These are phyloP conservation scores for Zootermopsis nevadensis DNA, from an alignment of 2,888 invertebrate species.

Conservation along the genomic window DNA sequence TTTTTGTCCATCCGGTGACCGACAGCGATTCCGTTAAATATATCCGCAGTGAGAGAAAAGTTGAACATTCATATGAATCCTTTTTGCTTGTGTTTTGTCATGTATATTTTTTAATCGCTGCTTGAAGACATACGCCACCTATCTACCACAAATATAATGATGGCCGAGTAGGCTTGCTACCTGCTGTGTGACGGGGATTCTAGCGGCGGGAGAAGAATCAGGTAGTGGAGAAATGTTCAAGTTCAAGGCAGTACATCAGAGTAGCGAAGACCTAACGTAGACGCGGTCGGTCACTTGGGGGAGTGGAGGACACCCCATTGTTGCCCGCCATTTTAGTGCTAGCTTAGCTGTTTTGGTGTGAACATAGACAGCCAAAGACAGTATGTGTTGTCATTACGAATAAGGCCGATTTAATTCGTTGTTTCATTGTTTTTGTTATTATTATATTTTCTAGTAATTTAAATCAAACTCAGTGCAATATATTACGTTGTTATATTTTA, in stretches of 20 bases:
- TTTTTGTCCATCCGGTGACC: background rate
- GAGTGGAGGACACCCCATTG: conserved; percentile 21
- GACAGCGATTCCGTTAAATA: background rate
- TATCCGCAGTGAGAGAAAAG: background rate
- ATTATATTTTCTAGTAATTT: too few relatives aligned
- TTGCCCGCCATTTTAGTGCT: conserved; percentile 14
- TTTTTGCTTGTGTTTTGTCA: background rate
- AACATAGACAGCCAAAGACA: conserved; percentile 13
- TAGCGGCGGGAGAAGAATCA: conserved; percentile 6
- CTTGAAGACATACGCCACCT: background rate
- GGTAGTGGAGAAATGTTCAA: background rate
- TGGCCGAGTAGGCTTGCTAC: conserved; percentile 9
- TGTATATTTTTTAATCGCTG: background rate
- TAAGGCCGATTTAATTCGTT: background rate
- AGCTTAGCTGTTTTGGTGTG: background rate
- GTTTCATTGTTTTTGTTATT: background rate
- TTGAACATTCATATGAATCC: background rate
- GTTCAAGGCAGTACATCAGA: conserved; percentile 18
- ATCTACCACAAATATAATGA: conserved; percentile 13
- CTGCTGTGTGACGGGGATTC: conserved; percentile 11
- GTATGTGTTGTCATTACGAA: background rate
- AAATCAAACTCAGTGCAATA: background rate
- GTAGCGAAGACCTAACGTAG: background rate
- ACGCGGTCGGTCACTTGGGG: background rate
- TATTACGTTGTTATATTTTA: background rate